phyloP scores from a whole-genome alignment of 1,140 invertebrate species.

The Heliconius eleuchia region DNA sequence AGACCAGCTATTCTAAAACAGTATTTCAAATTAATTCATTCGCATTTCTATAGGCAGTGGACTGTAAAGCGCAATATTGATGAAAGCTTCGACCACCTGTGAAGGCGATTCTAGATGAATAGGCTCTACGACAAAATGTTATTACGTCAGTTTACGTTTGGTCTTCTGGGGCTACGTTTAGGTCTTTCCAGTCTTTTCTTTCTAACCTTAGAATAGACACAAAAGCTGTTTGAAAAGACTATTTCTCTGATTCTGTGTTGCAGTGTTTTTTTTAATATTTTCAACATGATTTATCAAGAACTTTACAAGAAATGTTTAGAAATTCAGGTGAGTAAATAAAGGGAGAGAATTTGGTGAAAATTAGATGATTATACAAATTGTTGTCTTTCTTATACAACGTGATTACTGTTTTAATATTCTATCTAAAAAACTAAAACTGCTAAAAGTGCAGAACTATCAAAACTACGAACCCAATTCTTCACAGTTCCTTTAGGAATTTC shows the following conservation, averaged over 20 bases:
- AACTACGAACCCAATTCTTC: no score
- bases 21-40: conserved; percentile 10
- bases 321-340: not conserved
- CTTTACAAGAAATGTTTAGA: conserved; percentile 17
- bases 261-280: not conserved
- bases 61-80: not conserved
- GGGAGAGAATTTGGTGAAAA: no score
- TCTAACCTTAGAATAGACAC: not conserved
- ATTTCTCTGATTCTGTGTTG: not conserved
- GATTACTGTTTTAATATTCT: no score
- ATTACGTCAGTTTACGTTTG: not conserved
- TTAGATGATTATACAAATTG: no score
- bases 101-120: conserved; percentile 8
- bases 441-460: no score
- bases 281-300: conserved; percentile 8
- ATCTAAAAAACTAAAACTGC: no score
- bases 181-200: not conserved
- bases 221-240: not conserved
- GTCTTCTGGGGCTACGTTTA: conserved; percentile 6
- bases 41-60: conserved; percentile 9
- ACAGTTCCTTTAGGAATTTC: no score
- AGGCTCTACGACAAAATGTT: not conserved
- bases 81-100: conserved; percentile 6
- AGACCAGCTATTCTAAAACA: conserved; percentile 3
- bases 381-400: no score